A percentile compares a stretch with the other conserved stretches of the same genome.
phyloP scores from a whole-genome alignment of 2,797 vertebrate species.

The Manis pentadactyla region DNA sequence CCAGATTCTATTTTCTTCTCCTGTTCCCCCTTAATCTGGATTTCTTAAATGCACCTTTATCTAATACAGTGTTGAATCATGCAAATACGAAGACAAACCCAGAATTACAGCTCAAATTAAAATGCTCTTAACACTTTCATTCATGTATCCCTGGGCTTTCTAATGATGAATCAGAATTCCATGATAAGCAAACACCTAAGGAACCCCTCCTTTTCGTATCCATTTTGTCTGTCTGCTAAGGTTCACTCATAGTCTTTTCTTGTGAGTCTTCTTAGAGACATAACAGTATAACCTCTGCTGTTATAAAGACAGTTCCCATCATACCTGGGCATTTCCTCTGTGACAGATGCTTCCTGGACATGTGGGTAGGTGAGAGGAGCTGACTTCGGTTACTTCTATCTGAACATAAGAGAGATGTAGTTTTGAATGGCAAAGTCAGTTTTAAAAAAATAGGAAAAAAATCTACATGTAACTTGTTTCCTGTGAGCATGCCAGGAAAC shows the following conservation, averaged over 20 bases:
- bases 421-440: constrained; percentile 19
- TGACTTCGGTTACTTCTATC: constrained; percentile 20
- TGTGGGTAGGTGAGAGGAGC: constrained; percentile 76
- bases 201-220: constrained; percentile 28
- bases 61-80: constrained; percentile 67
- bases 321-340: constrained; percentile 71
- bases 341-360: constrained; percentile 60
- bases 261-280: constrained; percentile 33
- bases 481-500: constrained; percentile 63
- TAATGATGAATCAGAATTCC: constrained; percentile 72
- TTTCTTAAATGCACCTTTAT: constrained; percentile 80
- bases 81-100: constrained; percentile 59
- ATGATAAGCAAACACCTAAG: neutral
- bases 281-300: neutral
- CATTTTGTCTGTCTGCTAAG: neutral
- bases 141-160: constrained; percentile 65
- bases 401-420: neutral
- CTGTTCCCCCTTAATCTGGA: constrained; percentile 60
- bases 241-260: neutral
- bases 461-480: constrained; percentile 43
- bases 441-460: constrained; percentile 11
- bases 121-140: constrained; percentile 70
- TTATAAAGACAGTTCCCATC: constrained; percentile 58
- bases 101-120: constrained; percentile 81
- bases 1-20: constrained; percentile 61